Evolutionary conservation across 2,113 vertebrate genomes (phyloP), one percentile per base, ranked within the genome.

Genomic region (Zosterops pallidus): DNA sequence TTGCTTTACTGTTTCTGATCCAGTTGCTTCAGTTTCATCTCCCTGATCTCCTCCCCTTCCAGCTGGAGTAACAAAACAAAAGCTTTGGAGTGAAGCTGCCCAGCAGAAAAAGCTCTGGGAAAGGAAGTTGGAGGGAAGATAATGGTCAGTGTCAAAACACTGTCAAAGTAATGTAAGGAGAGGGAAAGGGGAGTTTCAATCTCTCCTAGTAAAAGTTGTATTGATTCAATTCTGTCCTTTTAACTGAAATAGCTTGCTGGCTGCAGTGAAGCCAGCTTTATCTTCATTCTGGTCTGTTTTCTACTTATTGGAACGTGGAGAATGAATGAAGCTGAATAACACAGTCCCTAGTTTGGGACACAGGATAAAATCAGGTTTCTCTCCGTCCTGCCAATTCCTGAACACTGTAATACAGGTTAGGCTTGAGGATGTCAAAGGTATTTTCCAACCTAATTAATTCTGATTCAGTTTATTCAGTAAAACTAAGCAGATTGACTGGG

Each of bases 141-240:
- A 94, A 71, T 56, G 64, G 82, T 89, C 47, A 55, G 33, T 24
- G 28, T 83, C 50, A 90, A 92, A 90, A 33, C 47, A 75, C 39
- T 90, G 47, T 59, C 59, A 77, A 89, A 97, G 29, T 75, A 86
- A 93, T 47, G 39, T 55, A 93, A 83, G 14, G 44, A 92, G 29
- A 77, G 26, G 23, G 7, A 89, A 95, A 84, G 42, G 18, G 77
- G 42, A 44, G 23, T 90, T 83, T 88, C 52, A 77, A 17, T 63
- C 68, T 78, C 35, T 70, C 67, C 60, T 67, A 59, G 71, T 67
- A 77, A 70, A 86, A 92, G 64, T 23, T 28, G 26, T 67, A 93
- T 90, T 86, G 94, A 95, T 90, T 90, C 12, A 65, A 2, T 72
- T 72, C 62, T 53, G 53, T 26, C 12, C 16, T 83, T 81, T 47